Base-by-base conservation (phyloP, 2,888 invertebrate species). In the Campoplex nolae region DNA sequence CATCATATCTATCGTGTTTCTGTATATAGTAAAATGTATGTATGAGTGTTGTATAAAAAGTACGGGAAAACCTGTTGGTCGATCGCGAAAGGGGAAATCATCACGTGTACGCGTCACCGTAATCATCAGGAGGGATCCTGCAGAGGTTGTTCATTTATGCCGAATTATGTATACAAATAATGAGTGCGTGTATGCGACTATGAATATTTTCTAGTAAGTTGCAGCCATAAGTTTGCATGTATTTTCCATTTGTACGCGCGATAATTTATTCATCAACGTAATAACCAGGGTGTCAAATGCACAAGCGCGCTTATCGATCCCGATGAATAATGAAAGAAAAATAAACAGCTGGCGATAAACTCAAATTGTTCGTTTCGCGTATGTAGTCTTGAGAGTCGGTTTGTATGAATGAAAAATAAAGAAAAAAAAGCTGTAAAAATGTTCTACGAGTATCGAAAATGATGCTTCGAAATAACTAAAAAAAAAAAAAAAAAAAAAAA, bases 61-160 rank as follows among this genome's bases (percentile, higher is more conserved):
- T 89, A 85, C 70, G 86, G 88, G 89, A 88, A 90, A 91, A 91
- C 91, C 90, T 90, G 91, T 90, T 90, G 90, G 88, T 80, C 85
- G 87, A 88, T 88, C 84, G 86, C 77, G 84, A 81, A 62, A 13
- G 81, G 87, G 86, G 87, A 89, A 91, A 90, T 89, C 89, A 86
- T 88, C 87, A 86, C 90, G 86, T 88, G 86, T 88, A 71, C 58
- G 70, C 88, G 84, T 87, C 85, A 85, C 81, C 86, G 86, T 83
- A 86, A 86, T 88, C 75, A 73, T 86, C 84, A 62, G 58, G 42
- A 58, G 51, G 65, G 58, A 83, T 83, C 75, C 82, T 56, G 78
- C n/a, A 32, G 48, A 65, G 62, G 67, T 78, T 67, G 71, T 76
- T 76, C 74, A 75, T 75, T 54, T 78, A 62, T 70, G 28, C 65